phyloP scores from a whole-genome alignment of 23 tunicate genomes.

The Trididemnum miniatum region DNA sequence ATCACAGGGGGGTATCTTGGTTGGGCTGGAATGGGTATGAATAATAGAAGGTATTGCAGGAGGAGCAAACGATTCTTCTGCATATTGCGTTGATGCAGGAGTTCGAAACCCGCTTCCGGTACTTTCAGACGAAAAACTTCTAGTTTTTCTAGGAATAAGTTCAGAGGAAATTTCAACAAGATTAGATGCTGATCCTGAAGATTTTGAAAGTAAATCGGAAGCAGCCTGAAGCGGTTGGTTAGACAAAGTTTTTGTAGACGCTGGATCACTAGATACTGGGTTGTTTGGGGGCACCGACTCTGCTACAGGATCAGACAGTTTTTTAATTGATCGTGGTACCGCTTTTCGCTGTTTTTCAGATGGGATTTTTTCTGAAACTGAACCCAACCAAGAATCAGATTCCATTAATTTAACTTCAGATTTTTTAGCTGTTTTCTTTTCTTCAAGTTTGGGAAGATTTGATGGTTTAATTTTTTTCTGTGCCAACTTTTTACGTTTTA shows the following conservation, averaged over 20 bases:
- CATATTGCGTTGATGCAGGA: not conserved
- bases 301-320: not conserved
- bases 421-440: constrained; percentile 37
- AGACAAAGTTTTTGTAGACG: not conserved
- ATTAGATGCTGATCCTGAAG: not conserved
- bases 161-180: not conserved
- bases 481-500: constrained; percentile 28
- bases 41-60: not conserved
- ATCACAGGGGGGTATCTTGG: not conserved
- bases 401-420: constrained; percentile 29
- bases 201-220: not conserved
- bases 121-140: too few relatives aligned
- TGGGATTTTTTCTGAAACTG: constrained; percentile 9
- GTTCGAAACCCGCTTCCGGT: not conserved
- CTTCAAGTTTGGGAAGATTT: constrained; percentile 11
- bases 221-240: not conserved
- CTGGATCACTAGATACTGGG: not conserved
- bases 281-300: too few relatives aligned
- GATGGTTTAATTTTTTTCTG: constrained; percentile 31
- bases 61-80: not conserved
- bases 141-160: not conserved
- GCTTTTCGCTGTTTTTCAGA: constrained; percentile 25
- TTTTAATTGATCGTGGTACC: not conserved
- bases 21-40: not conserved
- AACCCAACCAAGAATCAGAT: constrained; percentile 38